Evolutionary conservation across 2,113 vertebrate species (phyloP).

Genomic region (Vidua macroura): DNA sequence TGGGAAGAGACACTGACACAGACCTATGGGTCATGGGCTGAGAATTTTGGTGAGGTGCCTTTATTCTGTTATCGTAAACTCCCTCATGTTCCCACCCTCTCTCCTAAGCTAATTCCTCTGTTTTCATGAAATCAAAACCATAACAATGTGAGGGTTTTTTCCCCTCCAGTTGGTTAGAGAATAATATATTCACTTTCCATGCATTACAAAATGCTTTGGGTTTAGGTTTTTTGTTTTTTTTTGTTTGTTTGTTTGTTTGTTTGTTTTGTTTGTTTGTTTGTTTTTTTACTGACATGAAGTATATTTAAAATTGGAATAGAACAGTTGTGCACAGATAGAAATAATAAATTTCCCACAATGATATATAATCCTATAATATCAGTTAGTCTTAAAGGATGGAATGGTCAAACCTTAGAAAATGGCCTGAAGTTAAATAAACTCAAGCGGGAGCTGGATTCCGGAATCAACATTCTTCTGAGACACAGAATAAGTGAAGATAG

Average conservation of each 20-base stretch:
- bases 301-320: neutral
- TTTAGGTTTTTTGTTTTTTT: neutral
- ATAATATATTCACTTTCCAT: neutral
- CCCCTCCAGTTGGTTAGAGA: neutral
- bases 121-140: neutral
- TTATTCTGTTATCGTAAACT: neutral
- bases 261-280: fast-evolving
- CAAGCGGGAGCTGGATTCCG: neutral
- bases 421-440: neutral
- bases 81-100: neutral
- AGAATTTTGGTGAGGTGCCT: neutral
- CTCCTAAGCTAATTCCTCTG: neutral
- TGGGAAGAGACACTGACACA: neutral
- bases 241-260: neutral
- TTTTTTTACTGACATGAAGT: neutral
- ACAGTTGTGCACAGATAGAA: neutral
- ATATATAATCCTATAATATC: neutral
- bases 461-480: neutral
- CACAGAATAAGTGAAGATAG: neutral
- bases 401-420: neutral
- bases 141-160: fast-evolving
- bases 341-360: neutral
- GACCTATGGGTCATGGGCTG: neutral
- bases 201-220: neutral
- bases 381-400: neutral